phyloP scores from a whole-genome alignment of 1,140 invertebrate species.

The Papilio polytes region DNA sequence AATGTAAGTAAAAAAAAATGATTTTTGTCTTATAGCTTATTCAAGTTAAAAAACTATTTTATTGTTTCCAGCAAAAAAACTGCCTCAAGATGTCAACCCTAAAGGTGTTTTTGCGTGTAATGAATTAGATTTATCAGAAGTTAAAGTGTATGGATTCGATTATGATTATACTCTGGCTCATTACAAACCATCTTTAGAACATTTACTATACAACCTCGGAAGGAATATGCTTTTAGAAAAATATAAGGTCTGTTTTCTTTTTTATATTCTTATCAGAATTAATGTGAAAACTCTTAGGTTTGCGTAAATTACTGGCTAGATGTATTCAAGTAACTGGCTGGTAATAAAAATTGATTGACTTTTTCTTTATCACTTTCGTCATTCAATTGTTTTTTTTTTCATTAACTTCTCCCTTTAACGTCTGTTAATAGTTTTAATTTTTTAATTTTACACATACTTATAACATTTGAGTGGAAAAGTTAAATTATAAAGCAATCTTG shows the following conservation, averaged over 20 bases:
- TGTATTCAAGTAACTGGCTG: neutral
- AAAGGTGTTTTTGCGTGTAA: constrained; percentile 98
- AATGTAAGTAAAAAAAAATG: constrained; percentile 71
- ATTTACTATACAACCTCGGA: constrained; percentile 96
- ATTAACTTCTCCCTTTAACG: neutral
- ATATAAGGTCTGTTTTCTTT: constrained; percentile 88
- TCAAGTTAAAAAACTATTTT: constrained; percentile 14
- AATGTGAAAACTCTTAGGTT: neutral
- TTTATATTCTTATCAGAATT: neutral
- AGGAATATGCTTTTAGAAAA: constrained; percentile 94
- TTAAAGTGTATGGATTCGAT: constrained; percentile 98
- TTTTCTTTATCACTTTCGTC: neutral
- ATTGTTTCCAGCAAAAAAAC: constrained; percentile 90
- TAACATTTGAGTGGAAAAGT: neutral
- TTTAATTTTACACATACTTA: neutral
- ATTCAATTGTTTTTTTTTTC: neutral
- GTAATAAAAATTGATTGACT: neutral
- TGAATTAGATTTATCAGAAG: constrained; percentile 95
- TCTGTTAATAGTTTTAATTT: neutral
- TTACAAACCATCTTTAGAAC: constrained; percentile 95
- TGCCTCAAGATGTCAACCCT: constrained; percentile 93
- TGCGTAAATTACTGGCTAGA: neutral
- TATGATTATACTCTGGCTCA: constrained; percentile 99
- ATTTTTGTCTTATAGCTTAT: constrained; percentile 24
- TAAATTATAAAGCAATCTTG: neutral